Percentiles rank a stretch among this genome's conserved stretches.
phyloP scores from a whole-genome alignment of 2,797 vertebrate species.

The Avahi laniger region DNA sequence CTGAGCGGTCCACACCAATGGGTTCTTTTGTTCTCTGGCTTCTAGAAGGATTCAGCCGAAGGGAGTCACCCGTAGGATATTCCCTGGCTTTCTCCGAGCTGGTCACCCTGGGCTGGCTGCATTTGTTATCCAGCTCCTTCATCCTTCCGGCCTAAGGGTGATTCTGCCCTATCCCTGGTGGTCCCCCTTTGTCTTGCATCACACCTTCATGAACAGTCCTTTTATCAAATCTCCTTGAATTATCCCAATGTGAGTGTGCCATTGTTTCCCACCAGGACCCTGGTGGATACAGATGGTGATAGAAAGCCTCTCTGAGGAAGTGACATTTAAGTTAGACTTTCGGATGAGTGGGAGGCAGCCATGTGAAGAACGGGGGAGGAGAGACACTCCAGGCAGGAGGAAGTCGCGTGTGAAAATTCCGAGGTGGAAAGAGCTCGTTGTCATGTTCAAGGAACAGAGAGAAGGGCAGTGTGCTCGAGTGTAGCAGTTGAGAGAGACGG shows the following conservation, averaged over 20 bases:
- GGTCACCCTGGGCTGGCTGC: not conserved
- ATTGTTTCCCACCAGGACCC: slow-evolving; percentile 65
- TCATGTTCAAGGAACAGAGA: not conserved
- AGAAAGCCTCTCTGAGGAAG: slow-evolving; percentile 69
- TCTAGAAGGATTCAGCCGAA: not conserved
- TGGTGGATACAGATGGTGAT: slow-evolving; percentile 72
- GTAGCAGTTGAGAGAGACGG: accelerated
- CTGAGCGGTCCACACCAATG: not conserved
- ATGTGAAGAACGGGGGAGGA: slow-evolving; percentile 52
- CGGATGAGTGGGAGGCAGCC: slow-evolving; percentile 66
- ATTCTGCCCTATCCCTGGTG: not conserved
- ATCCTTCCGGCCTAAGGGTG: not conserved
- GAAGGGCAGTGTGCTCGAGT: not conserved
- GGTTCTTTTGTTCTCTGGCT: not conserved
- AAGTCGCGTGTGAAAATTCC: not conserved
- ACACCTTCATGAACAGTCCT: not conserved
- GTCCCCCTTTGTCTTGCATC: not conserved
- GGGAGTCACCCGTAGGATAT: not conserved
- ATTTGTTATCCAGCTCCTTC: not conserved
- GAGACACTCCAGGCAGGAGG: slow-evolving; percentile 41
- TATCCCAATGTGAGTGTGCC: slow-evolving; percentile 2
- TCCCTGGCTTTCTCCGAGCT: not conserved
- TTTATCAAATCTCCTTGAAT: slow-evolving; percentile 38
- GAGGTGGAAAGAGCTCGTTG: not conserved
- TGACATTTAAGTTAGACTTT: slow-evolving; percentile 78